Evolutionary conservation across 2,797 vertebrate genomes (phyloP), one percentile per base, ranked within the genome.

Genomic region (Rhinophrynus dorsalis): DNA sequence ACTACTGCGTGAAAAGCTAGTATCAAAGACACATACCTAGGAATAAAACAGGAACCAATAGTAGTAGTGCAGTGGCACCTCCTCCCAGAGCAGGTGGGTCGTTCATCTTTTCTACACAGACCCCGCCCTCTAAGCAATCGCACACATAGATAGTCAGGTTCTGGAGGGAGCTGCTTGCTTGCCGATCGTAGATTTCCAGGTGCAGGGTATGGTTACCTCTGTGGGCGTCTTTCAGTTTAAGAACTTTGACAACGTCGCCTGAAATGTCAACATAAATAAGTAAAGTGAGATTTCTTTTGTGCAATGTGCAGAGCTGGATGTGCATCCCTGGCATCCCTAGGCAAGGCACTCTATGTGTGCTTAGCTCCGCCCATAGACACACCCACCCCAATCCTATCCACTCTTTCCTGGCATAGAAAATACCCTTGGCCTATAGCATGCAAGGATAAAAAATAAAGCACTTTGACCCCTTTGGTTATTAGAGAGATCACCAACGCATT

Each of bases 111-210:
- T 2, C 0, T 0, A 7, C 24, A 60, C 89, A 91, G 63, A 62
- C 67, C 1, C 71, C 38, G 2, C 0, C 68, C 10, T 29, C 1
- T 2, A 66, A 0, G 56, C 90, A 92, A n/a, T 77, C 52, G 7
- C 90, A 91, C 48, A 91, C 89, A 3, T 67, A 80, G 2, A 90
- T 72, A 0, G 84, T 74, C 35, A 91, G 33, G 58, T 80, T 86
- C 42, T 88, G 79, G 1, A 77, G 1, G 3, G 63, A 37, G 1
- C 3, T 23, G 0, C 21, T 0, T 1, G 78, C 83, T 71, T 90
- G 88, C 15, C 32, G 72, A 66, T 90, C 90, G n/a, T 45, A 81
- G 32, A 90, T 77, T 54, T 82, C 78, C 6, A 91, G 24, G 21
- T 26, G 17, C 37, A 91, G 2, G 5, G 78, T 12, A 4, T 84